Evolutionary conservation across 2,888 invertebrate species (phyloP), one percentile per base, ranked within the genome.

Genomic region (Cynaeus angustus): DNA sequence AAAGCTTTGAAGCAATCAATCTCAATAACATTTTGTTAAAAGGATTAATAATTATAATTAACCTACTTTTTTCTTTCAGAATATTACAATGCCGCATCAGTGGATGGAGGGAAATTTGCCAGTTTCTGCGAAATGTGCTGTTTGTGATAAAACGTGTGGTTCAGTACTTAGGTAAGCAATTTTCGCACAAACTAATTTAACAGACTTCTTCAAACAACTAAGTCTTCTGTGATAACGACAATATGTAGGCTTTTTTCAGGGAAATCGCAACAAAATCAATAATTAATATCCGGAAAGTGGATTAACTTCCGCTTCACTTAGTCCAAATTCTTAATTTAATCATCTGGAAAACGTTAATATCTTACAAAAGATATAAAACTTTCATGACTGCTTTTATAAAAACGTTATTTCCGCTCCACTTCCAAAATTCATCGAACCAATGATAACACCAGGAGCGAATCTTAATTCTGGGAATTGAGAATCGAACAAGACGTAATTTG

Each of bases 61-160:
- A 45, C 9, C 9, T 26, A 13, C 37, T 43, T 50, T 65, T 58
- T 84, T 83, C 80, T 88, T 88, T 0, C 87, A 93, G 93, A 93
- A 91, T 83, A 93, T 95, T 79, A 92, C 92, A 75, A 97, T 98
- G 96, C 97, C 97, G 9, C 98, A 99, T 86, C 98, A 99, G 83
- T 99, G 98, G 98, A 89, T 98, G 89, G 98, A 98, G 85, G 98
- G 98, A 41, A 98, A 98, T 86, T 87, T 98, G 74, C 97, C 98
- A 2, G 97, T 98, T 65, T 95, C 97, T 66, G 93, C 97, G 70
- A 94, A 96, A 85, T 99, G 98, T 85, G 89, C 90, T 74, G 90
- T 95, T 71, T 99, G 98, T 87, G 97, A 97, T 83, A 96, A 96
- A 86, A 97, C 95, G 6, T 98, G 98, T 86, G 98, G 98, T 67